phyloP scores from a whole-genome alignment of 2,797 vertebrate species.

The Acrossocheilus wenchowensis region DNA sequence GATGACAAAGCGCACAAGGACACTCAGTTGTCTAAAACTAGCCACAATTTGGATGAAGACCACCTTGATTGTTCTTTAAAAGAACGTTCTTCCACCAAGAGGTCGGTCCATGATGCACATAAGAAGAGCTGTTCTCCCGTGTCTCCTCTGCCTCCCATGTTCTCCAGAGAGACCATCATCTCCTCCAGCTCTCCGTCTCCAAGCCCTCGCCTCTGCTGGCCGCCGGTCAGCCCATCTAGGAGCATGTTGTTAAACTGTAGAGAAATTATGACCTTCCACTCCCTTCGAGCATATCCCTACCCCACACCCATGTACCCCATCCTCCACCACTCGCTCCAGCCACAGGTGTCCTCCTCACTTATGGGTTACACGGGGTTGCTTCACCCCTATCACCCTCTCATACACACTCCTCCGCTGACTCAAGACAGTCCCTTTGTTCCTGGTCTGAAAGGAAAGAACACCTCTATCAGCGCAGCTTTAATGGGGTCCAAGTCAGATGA shows the following conservation, averaged over 20 bases:
- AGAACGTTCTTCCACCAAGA: conserved; percentile 30
- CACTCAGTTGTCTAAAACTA: not conserved
- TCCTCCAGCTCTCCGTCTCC: conserved; percentile 59
- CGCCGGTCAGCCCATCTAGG: conserved; percentile 66
- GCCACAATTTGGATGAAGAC: not conserved
- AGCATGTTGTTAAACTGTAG: conserved; percentile 70
- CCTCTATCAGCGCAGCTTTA: conserved; percentile 51
- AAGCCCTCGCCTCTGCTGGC: conserved; percentile 67
- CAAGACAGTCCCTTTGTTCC: conserved; percentile 64
- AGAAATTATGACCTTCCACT: conserved; percentile 65
- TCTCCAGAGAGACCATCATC: conserved; percentile 67
- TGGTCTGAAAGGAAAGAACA: conserved; percentile 64
- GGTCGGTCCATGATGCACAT: conserved; percentile 16
- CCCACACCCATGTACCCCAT: conserved; percentile 70
- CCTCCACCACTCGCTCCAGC: conserved; percentile 65
- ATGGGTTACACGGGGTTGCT: conserved; percentile 63
- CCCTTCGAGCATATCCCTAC: conserved; percentile 67
- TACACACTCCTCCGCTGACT: conserved; percentile 56
- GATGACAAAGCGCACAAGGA: conserved; percentile 7
- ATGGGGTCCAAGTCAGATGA: conserved; percentile 53
- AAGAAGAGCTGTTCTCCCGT: conserved; percentile 60
- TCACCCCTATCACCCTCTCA: conserved; percentile 62
- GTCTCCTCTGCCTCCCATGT: conserved; percentile 10
- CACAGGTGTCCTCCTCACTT: conserved; percentile 63
- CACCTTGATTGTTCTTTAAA: not conserved